These are phyloP conservation scores for Denticeps clupeoides DNA, from an alignment of 2,797 vertebrate genomes.

Conservation along the genomic window DNA sequence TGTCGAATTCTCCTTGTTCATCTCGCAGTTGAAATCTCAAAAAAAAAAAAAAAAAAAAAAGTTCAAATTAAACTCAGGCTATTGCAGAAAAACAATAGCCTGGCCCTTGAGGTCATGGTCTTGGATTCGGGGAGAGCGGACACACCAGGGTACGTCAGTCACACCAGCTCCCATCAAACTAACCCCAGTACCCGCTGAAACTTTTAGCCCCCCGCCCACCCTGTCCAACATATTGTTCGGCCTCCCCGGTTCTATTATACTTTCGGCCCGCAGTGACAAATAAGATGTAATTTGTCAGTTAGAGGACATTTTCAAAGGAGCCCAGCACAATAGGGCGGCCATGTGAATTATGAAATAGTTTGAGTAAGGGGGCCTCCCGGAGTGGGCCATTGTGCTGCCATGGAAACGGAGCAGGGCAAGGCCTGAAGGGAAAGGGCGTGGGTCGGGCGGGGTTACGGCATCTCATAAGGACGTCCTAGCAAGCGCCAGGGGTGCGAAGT, in stretches of 20 bases:
- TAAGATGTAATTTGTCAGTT: conserved; percentile 56
- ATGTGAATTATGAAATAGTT: conserved; percentile 50
- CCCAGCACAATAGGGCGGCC: conserved; percentile 49
- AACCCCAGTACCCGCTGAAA: no score
- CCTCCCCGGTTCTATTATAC: conserved; percentile 42
- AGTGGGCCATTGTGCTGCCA: conserved; percentile 53
- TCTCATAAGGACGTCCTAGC: neutral
- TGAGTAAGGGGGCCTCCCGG: conserved; percentile 46
- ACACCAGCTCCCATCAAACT: neutral
- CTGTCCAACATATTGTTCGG: neutral
- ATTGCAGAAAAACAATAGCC: no score
- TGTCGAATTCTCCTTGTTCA: no score
- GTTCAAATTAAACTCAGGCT: no score
- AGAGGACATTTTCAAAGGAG: conserved; percentile 58
- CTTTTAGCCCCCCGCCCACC: no score
- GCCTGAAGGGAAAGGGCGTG: conserved; percentile 28
- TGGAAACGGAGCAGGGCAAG: conserved; percentile 38
- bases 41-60: no score
- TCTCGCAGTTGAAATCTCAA: no score
- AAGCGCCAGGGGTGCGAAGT: conserved; percentile 34
- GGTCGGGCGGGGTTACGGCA: conserved; percentile 5
- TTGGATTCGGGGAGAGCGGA: no score
- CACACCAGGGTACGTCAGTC: no score
- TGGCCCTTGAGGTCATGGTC: neutral
- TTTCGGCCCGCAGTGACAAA: conserved; percentile 40